Evolutionary conservation across 2,888 invertebrate genomes (phyloP), one percentile per base, ranked within the genome.

Genomic region (Chrysolina haemoptera): DNA sequence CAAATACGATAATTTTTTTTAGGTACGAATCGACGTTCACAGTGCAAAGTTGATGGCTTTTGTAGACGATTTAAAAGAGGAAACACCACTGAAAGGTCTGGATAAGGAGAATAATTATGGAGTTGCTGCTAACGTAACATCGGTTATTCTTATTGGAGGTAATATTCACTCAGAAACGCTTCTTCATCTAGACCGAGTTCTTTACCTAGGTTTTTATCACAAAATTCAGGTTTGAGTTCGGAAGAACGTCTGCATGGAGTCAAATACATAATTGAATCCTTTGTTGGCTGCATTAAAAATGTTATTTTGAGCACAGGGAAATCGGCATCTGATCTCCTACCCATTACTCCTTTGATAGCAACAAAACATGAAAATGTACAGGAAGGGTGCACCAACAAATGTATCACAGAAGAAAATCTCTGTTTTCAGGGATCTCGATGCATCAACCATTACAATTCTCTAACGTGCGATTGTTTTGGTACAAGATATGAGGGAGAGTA

Each of bases 391-490:
- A 91, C 93, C 72, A 92, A 97, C 87, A 95, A 94, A 85, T 96
- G 96, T 85, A 90, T 91, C 81, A 95, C 95, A 1, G 90, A 92
- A 80, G 93, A 95, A 82, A 96, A 96, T 88, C 90, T 96, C 10
- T 98, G 98, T 87, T 96, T 96, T 86, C 91, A 94, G 85, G 95
- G 96, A 50, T 96, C 96, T 41, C 92, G 92, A 76, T 98, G 98
- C 87, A 94, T 98, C 76, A 98, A 98, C 88, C 96, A 96, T 85
- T 98, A 97, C 87, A 95, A 95, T 82, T 93, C 94, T 73, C 92
- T 95, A 75, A 94, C 95, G 18, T 98, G 98, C 86, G 97, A 98
- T 86, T 98, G 98, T 87, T 98, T 97, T 85, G 96, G 96, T 22
- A 96, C 96, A 1, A 91, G 93, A 82, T 96, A 96, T 87, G 97